Percentiles rank a stretch among this genome's conserved stretches.
Conservation (phyloP, 2,113 vertebrate species). For the Burhinus bistriatus region DNA sequence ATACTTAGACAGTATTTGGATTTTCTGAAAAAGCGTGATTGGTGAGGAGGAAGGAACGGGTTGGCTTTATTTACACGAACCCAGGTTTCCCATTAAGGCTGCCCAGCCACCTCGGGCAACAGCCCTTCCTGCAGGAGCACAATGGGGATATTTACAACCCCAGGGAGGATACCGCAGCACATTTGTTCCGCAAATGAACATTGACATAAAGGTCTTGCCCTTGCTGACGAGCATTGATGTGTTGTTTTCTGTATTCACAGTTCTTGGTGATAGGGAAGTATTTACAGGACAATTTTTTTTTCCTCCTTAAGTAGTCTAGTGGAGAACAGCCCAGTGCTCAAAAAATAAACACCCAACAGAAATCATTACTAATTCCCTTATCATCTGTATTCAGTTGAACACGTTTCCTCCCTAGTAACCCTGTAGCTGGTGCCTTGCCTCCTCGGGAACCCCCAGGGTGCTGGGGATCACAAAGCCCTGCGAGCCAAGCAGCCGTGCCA, state of each 20-base stretch:
- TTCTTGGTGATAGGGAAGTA: neutral
- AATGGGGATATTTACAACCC: slow-evolving; percentile 5
- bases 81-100: neutral
- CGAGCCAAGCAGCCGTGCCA: neutral
- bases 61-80: neutral
- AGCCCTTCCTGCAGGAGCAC: slow-evolving; percentile 41
- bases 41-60: neutral
- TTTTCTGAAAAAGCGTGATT: neutral
- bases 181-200: slow-evolving; percentile 48
- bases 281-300: neutral
- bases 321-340: neutral
- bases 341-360: neutral
- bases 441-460: neutral
- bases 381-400: neutral
- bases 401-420: neutral
- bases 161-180: neutral
- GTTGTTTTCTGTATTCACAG: slow-evolving; percentile 16
- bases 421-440: neutral
- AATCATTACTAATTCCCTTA: neutral
- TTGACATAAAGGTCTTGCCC: slow-evolving; percentile 63
- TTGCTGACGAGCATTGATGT: slow-evolving; percentile 63
- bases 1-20: neutral
- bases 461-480: neutral
- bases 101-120: neutral
- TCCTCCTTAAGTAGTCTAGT: neutral